Percentiles rank a stretch among this genome's conserved stretches.
Conservation (phyloP, 2,888 invertebrate species). For the Nipponacmea schrenckii region DNA sequence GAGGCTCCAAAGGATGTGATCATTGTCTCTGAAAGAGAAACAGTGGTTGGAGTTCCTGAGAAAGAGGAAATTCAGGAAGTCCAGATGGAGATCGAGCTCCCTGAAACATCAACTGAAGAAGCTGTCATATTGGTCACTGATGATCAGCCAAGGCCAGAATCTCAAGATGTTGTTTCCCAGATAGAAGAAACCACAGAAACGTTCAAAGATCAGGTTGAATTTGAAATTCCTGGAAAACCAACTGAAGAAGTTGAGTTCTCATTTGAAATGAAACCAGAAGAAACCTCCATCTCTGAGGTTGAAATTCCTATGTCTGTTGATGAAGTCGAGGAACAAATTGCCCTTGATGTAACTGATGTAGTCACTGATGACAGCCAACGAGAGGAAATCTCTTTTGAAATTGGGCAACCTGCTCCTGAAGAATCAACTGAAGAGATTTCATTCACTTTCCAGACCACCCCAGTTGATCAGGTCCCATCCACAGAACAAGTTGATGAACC, state of each 20-base stretch:
- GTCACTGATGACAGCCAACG: slow-evolving; percentile 34
- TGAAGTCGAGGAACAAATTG: slow-evolving; percentile 24
- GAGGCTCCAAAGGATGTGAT: slow-evolving; percentile 42
- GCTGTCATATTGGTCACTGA: not conserved
- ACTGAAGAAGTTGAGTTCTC: slow-evolving; percentile 38
- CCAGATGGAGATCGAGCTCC: slow-evolving; percentile 40
- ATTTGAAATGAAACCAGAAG: slow-evolving; percentile 30
- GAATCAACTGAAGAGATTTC: slow-evolving; percentile 43
- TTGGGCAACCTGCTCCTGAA: slow-evolving; percentile 39
- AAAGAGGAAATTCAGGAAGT: slow-evolving; percentile 40
- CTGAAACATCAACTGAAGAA: slow-evolving; percentile 32
- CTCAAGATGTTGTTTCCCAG: slow-evolving; percentile 1
- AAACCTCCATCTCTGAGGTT: slow-evolving; percentile 19
- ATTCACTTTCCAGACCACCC: slow-evolving; percentile 46
- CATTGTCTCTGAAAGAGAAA: slow-evolving; percentile 40
- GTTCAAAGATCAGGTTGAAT: slow-evolving; percentile 33
- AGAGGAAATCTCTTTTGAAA: slow-evolving; percentile 47
- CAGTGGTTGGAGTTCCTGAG: slow-evolving; percentile 27
- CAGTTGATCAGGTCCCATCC: slow-evolving; percentile 34
- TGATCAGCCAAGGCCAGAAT: not conserved
- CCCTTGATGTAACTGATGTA: slow-evolving; percentile 28
- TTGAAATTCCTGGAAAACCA: slow-evolving; percentile 39
- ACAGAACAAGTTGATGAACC: slow-evolving; percentile 35
- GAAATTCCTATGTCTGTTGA: slow-evolving; percentile 35
- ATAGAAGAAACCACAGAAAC: slow-evolving; percentile 34